These are phyloP conservation scores for Ormyrus nitidulus DNA, from an alignment of 2,888 invertebrate species.

Conservation along the genomic window DNA sequence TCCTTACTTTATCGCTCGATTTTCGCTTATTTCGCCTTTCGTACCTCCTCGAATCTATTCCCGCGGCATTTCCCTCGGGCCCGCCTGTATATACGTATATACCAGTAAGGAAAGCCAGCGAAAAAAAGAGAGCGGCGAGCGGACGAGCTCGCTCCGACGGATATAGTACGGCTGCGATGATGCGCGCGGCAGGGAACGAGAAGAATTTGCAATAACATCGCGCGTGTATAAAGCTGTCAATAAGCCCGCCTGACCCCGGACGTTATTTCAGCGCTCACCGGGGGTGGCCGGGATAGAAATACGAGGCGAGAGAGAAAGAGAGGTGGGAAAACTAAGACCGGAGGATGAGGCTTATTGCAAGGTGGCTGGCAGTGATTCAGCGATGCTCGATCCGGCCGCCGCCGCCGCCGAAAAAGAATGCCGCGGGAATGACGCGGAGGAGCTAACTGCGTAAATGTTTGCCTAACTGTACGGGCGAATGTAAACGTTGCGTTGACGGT, in stretches of 20 bases:
- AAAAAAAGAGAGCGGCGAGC: no score
- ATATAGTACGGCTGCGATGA: conserved; percentile 40
- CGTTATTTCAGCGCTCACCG: conserved; percentile 62
- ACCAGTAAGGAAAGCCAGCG: no score
- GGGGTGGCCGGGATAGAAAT: conserved; percentile 12
- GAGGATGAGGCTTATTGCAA: conserved; percentile 40
- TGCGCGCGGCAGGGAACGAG: conserved; percentile 35
- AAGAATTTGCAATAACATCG: conserved; percentile 68
- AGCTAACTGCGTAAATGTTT: conserved; percentile 34
- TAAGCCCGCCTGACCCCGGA: conserved; percentile 67
- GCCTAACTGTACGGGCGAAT: background rate
- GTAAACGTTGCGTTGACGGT: conserved; percentile 7
- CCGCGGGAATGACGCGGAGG: background rate
- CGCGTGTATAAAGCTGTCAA: conserved; percentile 67
- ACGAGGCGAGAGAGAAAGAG: conserved; percentile 9
- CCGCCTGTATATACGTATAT: conserved; percentile 38
- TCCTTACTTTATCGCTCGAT: conserved; percentile 21
- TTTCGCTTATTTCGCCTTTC: conserved; percentile 54
- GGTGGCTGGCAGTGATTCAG: conserved; percentile 33
- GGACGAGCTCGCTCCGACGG: conserved; percentile 21
- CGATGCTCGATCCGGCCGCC: background rate
- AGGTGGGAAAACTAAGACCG: conserved; percentile 19
- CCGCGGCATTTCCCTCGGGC: conserved; percentile 25
- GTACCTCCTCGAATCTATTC: background rate
- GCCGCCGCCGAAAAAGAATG: background rate